Conservation (phyloP, 2,113 vertebrate genomes). For the Cyprinodon brontotheroides region DNA sequence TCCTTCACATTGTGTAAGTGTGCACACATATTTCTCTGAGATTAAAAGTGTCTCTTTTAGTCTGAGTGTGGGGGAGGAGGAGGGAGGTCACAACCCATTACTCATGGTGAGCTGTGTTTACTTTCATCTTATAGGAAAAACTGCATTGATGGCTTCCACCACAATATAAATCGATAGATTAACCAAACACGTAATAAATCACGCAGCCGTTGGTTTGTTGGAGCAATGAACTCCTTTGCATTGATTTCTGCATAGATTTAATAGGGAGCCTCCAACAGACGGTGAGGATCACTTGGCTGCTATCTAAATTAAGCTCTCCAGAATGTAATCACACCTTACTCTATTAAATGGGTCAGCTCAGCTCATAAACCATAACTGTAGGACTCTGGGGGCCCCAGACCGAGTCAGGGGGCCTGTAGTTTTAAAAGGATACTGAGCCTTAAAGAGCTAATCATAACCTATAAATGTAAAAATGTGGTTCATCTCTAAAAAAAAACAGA, state of each 20-base stretch:
- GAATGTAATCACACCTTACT: constrained; percentile 63
- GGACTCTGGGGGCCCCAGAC: constrained; percentile 4
- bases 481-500: background rate
- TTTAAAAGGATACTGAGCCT: background rate
- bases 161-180: constrained; percentile 69
- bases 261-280: constrained; percentile 55
- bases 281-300: constrained; percentile 47
- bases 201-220: constrained; percentile 32
- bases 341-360: constrained; percentile 38
- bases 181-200: constrained; percentile 66
- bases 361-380: constrained; percentile 25
- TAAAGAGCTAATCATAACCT: background rate
- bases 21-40: constrained; percentile 9
- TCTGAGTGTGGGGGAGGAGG: constrained; percentile 1
- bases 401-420: constrained; percentile 5
- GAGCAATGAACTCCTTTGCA: constrained; percentile 52
- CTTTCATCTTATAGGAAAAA: constrained; percentile 69
- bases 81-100: constrained; percentile 60
- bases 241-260: constrained; percentile 68
- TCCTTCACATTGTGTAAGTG: background rate
- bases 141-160: constrained; percentile 64
- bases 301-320: constrained; percentile 61
- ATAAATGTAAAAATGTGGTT: background rate
- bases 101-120: constrained; percentile 58
- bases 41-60: background rate